phyloP scores from a whole-genome alignment of 2,113 vertebrate genomes.

The Trichomycterus rosablanca region DNA sequence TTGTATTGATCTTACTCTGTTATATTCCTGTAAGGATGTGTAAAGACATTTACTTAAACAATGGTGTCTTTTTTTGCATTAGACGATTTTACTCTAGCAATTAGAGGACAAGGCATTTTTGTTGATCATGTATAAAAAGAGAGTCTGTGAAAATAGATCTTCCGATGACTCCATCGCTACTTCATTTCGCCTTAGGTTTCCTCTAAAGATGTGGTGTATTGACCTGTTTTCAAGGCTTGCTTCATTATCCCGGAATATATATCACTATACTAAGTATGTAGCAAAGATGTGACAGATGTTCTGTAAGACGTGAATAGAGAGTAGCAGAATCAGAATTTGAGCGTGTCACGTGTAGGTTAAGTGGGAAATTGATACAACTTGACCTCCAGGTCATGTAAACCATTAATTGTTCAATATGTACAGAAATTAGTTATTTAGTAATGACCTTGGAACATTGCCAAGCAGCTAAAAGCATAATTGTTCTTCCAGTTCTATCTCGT shows the following conservation, averaged over 20 bases:
- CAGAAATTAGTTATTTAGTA: too few relatives aligned
- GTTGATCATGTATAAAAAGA: too few relatives aligned
- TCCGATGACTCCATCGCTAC: conserved; percentile 15
- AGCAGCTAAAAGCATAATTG: too few relatives aligned
- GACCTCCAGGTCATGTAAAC: neutral
- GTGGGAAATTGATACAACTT: neutral
- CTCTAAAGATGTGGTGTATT: conserved; percentile 18
- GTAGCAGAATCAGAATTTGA: conserved; percentile 29
- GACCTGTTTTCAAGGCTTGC: conserved; percentile 13
- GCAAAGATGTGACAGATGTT: conserved; percentile 1
- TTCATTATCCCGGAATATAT: conserved; percentile 4
- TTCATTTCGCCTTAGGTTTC: conserved; percentile 20
- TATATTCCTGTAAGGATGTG: conserved; percentile 23
- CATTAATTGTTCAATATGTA: too few relatives aligned
- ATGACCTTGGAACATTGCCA: too few relatives aligned
- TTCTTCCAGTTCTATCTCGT: too few relatives aligned
- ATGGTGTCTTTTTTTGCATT: conserved; percentile 6
- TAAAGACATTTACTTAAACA: conserved; percentile 38
- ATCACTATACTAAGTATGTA: neutral
- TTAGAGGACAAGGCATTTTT: conserved; percentile 26
- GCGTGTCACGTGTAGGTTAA: too few relatives aligned
- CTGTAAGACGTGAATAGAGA: neutral
- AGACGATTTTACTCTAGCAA: conserved; percentile 12
- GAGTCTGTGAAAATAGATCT: conserved; percentile 17
- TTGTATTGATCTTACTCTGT: conserved; percentile 30